Evolutionary conservation across 2,888 invertebrate genomes (phyloP).

Genomic region (Petrophora chlorosata): DNA sequence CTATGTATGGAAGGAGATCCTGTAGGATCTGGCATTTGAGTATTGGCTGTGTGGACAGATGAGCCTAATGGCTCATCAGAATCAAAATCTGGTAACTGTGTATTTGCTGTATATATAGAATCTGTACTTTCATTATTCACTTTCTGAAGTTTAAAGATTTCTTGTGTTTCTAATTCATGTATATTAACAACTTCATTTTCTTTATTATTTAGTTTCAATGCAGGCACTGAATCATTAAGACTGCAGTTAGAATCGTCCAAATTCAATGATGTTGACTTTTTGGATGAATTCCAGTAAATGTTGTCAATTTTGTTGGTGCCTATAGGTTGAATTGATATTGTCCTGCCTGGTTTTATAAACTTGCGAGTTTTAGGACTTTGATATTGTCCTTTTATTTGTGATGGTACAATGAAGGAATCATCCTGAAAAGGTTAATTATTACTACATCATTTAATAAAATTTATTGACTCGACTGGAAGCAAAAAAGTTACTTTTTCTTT

Average conservation of each 20-base stretch:
- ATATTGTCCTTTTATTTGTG: slow-evolving; percentile 50
- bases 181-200: slow-evolving; percentile 33
- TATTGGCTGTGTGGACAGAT: slow-evolving; percentile 16
- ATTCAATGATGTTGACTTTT: slow-evolving; percentile 59
- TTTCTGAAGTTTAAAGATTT: slow-evolving; percentile 17
- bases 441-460: not conserved
- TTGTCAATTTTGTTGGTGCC: slow-evolving; percentile 61
- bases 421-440: slow-evolving; percentile 57
- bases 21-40: slow-evolving; percentile 12
- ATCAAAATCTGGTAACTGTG: slow-evolving; percentile 23
- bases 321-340: slow-evolving; percentile 56
- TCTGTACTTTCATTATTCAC: slow-evolving; percentile 41
- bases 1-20: slow-evolving; percentile 1
- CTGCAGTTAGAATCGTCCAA: slow-evolving; percentile 50
- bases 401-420: slow-evolving; percentile 64
- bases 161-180: slow-evolving; percentile 63
- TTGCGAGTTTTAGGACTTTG: slow-evolving; percentile 52
- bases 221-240: slow-evolving; percentile 45
- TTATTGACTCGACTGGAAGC: too few species aligned
- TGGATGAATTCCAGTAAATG: slow-evolving; percentile 63
- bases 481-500: too few species aligned
- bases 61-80: slow-evolving; percentile 1
- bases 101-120: slow-evolving; percentile 44
- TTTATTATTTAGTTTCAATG: slow-evolving; percentile 36
- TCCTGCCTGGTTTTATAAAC: slow-evolving; percentile 59